These are phyloP conservation scores for Tenthredo mesomela DNA, from an alignment of 2,888 invertebrate species.

Conservation along the genomic window DNA sequence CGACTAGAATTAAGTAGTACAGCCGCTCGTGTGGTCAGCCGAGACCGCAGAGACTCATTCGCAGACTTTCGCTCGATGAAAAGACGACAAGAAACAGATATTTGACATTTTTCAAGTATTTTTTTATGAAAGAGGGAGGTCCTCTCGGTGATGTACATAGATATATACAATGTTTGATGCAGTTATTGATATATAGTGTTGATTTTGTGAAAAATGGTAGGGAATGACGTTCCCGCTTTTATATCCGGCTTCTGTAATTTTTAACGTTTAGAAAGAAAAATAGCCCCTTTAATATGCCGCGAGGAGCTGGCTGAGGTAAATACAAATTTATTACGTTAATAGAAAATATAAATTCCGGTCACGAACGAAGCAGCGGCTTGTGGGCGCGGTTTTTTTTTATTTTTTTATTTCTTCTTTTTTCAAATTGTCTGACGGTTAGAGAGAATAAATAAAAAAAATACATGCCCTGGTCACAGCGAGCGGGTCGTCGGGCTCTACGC, in stretches of 20 bases:
- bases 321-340: slow-evolving; percentile 55
- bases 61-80: not conserved
- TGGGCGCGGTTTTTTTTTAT: slow-evolving; percentile 4
- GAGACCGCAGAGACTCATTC: not conserved
- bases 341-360: slow-evolving; percentile 52
- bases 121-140: not conserved
- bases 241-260: slow-evolving; percentile 1
- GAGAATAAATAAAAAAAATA: slow-evolving; percentile 42
- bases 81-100: not conserved
- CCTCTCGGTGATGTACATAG: not conserved
- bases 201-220: not conserved
- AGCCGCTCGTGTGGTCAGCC: not conserved
- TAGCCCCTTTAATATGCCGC: slow-evolving; percentile 37
- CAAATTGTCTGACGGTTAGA: slow-evolving; percentile 32
- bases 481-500: slow-evolving; percentile 23
- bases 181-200: slow-evolving; percentile 12
- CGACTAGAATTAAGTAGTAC: slow-evolving; percentile 12
- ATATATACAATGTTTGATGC: not conserved
- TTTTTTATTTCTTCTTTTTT: too few relatives aligned
- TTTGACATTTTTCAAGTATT: not conserved
- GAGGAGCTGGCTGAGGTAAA: slow-evolving; percentile 21
- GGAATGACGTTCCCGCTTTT: not conserved
- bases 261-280: slow-evolving; percentile 18
- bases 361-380: slow-evolving; percentile 32
- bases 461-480: not conserved